phyloP scores from a whole-genome alignment of 37 sponge, comb jelly and placozoan genomes.

The Halisarca cf. caerulea region DNA sequence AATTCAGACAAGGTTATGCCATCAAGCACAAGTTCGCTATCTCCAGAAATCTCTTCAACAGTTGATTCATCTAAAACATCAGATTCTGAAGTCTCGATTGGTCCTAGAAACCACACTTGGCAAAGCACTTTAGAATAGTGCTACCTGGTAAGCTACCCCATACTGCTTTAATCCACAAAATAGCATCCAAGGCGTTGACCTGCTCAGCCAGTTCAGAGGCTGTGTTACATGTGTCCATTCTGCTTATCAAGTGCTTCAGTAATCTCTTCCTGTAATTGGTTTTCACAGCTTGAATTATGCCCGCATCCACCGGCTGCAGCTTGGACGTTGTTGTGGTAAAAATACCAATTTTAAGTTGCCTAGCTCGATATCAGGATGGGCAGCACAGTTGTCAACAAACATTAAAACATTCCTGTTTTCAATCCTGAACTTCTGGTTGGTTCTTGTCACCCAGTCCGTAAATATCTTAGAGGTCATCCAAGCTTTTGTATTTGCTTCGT shows the following conservation, averaged over 20 bases:
- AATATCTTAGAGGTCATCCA: constrained; percentile 43
- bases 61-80: not conserved
- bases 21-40: not conserved
- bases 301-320: constrained; percentile 23
- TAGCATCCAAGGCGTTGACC: not conserved
- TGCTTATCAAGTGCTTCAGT: not conserved
- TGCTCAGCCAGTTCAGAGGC: not conserved
- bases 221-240: not conserved
- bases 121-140: constrained; percentile 17
- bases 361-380: constrained; percentile 5
- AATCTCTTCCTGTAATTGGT: not conserved
- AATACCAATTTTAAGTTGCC: not conserved
- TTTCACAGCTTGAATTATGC: constrained; percentile 17
- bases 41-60: not conserved
- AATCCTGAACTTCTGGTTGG: not conserved
- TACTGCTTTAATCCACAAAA: not conserved
- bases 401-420: not conserved
- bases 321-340: too few species aligned
- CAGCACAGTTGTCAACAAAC: constrained; percentile 30
- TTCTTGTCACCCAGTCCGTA: not conserved
- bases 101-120: not conserved
- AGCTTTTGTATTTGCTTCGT: constrained; percentile 24
- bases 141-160: not conserved
- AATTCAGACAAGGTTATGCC: not conserved
- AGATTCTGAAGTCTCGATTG: not conserved